phyloP scores from a whole-genome alignment of 2,888 invertebrate species.

The Therioaphis trifolii region DNA sequence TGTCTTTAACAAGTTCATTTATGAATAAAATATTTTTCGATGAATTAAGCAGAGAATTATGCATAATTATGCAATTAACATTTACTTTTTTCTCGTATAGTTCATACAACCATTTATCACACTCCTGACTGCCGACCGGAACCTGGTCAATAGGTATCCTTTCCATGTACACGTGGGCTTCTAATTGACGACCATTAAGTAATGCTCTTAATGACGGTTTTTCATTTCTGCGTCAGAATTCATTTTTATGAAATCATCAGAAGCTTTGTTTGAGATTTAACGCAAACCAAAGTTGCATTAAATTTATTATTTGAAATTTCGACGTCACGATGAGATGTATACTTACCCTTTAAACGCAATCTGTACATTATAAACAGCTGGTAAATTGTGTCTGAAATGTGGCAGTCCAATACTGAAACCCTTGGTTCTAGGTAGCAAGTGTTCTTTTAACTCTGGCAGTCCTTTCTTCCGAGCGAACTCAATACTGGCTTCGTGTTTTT shows the following conservation, averaged over 20 bases:
- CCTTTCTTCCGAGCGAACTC: constrained; percentile 89
- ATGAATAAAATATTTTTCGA: too few relatives aligned
- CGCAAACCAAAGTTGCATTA: too few relatives aligned
- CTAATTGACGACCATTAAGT: constrained; percentile 78
- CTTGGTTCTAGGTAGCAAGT: constrained; percentile 92
- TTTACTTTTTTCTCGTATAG: constrained; percentile 84
- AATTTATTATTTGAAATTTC: too few relatives aligned
- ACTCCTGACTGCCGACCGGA: constrained; percentile 80
- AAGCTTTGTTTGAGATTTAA: too few relatives aligned
- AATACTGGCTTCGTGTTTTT: constrained; percentile 87
- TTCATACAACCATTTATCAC: constrained; percentile 84
- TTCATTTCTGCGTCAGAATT: constrained; percentile 68
- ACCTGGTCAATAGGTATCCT: constrained; percentile 85
- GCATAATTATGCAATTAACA: too few relatives aligned
- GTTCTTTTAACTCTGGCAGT: constrained; percentile 85
- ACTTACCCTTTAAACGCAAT: constrained; percentile 70
- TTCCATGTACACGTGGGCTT: constrained; percentile 81
- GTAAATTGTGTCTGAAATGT: constrained; percentile 82
- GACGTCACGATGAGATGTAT: too few relatives aligned
- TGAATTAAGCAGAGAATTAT: too few relatives aligned
- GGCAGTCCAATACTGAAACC: constrained; percentile 90
- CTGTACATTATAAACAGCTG: constrained; percentile 86
- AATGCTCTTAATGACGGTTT: constrained; percentile 84
- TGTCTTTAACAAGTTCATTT: too few relatives aligned
- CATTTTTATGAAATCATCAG: too few relatives aligned